Evolutionary conservation across 1,140 invertebrate genomes (phyloP), one percentile per base, ranked within the genome.

Genomic region (Theocolax elegans): DNA sequence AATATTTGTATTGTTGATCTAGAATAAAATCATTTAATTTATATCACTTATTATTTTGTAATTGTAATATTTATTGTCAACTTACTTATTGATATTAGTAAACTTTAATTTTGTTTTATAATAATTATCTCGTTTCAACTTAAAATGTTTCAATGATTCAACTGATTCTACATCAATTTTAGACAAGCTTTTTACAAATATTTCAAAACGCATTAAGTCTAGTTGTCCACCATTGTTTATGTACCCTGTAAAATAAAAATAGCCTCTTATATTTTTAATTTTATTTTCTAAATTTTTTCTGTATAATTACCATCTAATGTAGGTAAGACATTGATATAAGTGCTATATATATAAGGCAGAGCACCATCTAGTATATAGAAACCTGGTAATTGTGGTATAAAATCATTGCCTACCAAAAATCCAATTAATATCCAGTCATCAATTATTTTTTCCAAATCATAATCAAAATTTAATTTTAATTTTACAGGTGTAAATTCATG

Each of bases 381-480:
- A 82, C 97, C 91, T 27, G 97, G 97, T 62, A 99, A 86, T 86
- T 98, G 90, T 0, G 97, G 97, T 76, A 99, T 94, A 84, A 99
- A 99, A 86, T 99, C 97, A 85, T 99, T 99, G 48, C 97, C 97
- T 7, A 99, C 93, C 27, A 99, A 85, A 83, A 98, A 98, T 1
- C 95, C 94, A 94, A 99, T 96, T 8, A 99, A 84, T 3, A 99
- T 91, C 93, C 92, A 91, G 69, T 92, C 91, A 63, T 92, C 90
- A 1, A 92, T 89, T 38, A 92, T 90, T 44, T 92, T 91, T 77
- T 97, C 96, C 67, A 97, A 86, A 81, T 96, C 90, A 83, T 91
- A 96, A 8, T 67, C 48, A 64, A 83, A 96, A 0, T 87, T 81
- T 25, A 95, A 77, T 35, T 89, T 88, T 2, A 89, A 84, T 80